Base-by-base conservation (phyloP, 2,113 vertebrate genomes). In the Phainopepla nitens region DNA sequence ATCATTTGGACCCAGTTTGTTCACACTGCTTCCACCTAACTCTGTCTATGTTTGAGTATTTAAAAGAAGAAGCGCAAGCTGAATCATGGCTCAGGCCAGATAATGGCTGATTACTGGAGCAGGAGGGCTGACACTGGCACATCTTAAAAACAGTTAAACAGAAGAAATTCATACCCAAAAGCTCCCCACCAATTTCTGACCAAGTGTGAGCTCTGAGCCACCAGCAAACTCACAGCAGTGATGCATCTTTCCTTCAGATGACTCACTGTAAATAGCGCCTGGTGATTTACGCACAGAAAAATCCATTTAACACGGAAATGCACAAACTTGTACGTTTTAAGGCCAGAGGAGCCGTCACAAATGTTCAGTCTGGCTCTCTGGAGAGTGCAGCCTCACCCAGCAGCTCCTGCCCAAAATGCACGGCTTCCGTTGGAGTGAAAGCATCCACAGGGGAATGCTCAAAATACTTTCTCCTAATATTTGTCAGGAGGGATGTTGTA, bases 371-470 rank as follows among this genome's bases (percentile, higher is more conserved):
- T 58, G 66, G 68, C 23, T 33, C 76, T 73, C 76, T 60, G 69
- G 92, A 90, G 94, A 90, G 90, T 29, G 61, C 51, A 70, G 68
- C 90, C 90, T 93, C 93, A 70, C 96, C 95, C 93, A 75, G 60
- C 28, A 83, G 14, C 65, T 73, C 61, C 76, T 64, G 93, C 88
- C 65, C 54, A 1, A 69, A 78, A 60, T 0, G 28, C 49, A 4
- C 2, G 3, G 80, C 94, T 97, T 95, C 93, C 15, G 64, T 72
- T 78, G 1, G 17, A 90, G 64, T 3, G 41, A 61, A 70, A 68
- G 57, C 60, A 50, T 64, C 88, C 88, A 9, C 51, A 42, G 69
- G 5, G 72, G 64, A 93, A 90, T 33, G 36, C 65, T 57, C 25
- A 33, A 60, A 93, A 70, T 53, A 24, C 22, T 75, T 86, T 33